Conservation (phyloP, 2,797 vertebrate species). For the Rhinatrema bivittatum region DNA sequence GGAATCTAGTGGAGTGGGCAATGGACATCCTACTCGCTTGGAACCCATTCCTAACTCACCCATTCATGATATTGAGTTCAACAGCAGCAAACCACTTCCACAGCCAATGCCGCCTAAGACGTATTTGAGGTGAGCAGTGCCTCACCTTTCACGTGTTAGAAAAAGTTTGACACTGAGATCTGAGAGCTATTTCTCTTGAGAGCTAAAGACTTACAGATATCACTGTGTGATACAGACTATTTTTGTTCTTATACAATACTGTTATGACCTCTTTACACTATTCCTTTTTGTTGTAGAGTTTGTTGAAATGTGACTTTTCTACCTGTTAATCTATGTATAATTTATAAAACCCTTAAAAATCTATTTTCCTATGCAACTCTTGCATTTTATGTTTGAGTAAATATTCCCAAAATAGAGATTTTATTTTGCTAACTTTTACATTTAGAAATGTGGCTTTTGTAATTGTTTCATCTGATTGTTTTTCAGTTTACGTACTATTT, state of each 20-base stretch:
- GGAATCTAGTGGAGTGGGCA: slow-evolving; percentile 82
- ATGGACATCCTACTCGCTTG: slow-evolving; percentile 81
- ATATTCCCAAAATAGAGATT: slow-evolving; percentile 35
- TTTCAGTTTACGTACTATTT: slow-evolving; percentile 24
- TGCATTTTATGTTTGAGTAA: slow-evolving; percentile 35
- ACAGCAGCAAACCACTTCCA: slow-evolving; percentile 95
- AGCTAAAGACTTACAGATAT: slow-evolving; percentile 35
- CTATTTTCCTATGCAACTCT: slow-evolving; percentile 41
- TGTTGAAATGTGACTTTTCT: slow-evolving; percentile 28
- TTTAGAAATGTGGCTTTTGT: slow-evolving; percentile 24
- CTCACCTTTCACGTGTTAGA: slow-evolving; percentile 60
- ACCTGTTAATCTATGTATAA: slow-evolving; percentile 15
- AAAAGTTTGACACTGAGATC: no score
- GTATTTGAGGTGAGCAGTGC: slow-evolving; percentile 93
- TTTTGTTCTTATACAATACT: slow-evolving; percentile 30
- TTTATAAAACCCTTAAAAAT: slow-evolving; percentile 28
- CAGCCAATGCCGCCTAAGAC: slow-evolving; percentile 92
- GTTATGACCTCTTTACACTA: slow-evolving; percentile 52
- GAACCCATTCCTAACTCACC: slow-evolving; percentile 96
- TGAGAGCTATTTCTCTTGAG: not conserved
- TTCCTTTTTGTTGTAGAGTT: slow-evolving; percentile 44
- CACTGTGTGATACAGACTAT: slow-evolving; percentile 16
- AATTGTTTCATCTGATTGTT: no score
- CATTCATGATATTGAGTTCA: slow-evolving; percentile 91
- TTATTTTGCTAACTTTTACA: slow-evolving; percentile 31